Base-by-base conservation (phyloP, 2,888 invertebrate species). In the Agriopis aurantiaria region DNA sequence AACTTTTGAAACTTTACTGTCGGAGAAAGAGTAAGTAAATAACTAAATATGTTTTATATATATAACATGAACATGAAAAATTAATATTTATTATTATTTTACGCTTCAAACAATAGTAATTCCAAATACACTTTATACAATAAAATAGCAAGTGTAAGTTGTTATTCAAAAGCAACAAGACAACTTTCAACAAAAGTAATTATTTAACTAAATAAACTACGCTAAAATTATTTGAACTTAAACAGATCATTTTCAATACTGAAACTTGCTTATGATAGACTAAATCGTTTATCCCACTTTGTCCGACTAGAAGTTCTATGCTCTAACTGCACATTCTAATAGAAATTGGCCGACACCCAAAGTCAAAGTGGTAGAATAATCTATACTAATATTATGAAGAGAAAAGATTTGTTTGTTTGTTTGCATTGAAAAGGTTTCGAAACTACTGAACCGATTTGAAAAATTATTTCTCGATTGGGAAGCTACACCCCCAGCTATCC, bases 161-260 rank as follows among this genome's bases (percentile, higher is more conserved):
- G n/a, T 2, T n/a, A 8, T 14, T 49, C 8, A 14, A 55, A 53
- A 8, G 17, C 14, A 52, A 40, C 40, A n/a, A 40, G 40, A n/a
- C n/a, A 12, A 55, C 41, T 55, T 55, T 40, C 40, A 55, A 40
- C 12, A 53, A 53, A 12, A 41, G 7, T 40, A 57, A 40, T 14
- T 7, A 3, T 53, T 7, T 33, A 33, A 17, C 45, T 52, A 51
- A 23, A 3, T 61, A 51, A 65, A 55, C 52, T 49, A 66, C 65
- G 5, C 48, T 65, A 63, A 74, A 40, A 57, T 59, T 57, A 60
- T 60, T 63, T 53, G 64, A 71, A 72, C 49, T 59, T 43, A 65
- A n/a, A 58, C 77, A 79, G 75, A 75, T 73, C 23, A 63, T 68
- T 66, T 75, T 69, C 67, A 68, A 76, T 76, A 78, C 71, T 74